These are phyloP conservation scores for Drosophila neotestacea DNA, from an alignment of 2,888 invertebrate species.

Conservation along the genomic window DNA sequence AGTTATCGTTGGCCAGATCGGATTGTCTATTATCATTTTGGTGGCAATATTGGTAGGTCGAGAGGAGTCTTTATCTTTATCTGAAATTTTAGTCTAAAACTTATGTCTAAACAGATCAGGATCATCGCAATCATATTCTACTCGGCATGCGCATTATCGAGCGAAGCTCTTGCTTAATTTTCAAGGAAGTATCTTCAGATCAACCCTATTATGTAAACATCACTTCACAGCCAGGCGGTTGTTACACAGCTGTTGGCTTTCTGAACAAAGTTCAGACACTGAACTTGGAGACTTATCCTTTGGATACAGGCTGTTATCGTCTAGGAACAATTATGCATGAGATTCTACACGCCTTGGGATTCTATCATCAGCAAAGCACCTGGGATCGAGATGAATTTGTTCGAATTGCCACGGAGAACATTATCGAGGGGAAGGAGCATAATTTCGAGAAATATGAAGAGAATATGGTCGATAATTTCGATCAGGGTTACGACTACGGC, in stretches of 20 bases:
- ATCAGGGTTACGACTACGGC: slow-evolving; percentile 90
- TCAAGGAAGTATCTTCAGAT: slow-evolving; percentile 87
- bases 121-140: slow-evolving; percentile 88
- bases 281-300: slow-evolving; percentile 48
- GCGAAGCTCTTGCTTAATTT: slow-evolving; percentile 90
- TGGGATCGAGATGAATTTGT: slow-evolving; percentile 90
- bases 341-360: slow-evolving; percentile 90
- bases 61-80: background rate
- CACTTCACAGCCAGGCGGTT: slow-evolving; percentile 86
- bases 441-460: slow-evolving; percentile 89
- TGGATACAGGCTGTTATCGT: slow-evolving; percentile 72
- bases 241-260: slow-evolving; percentile 91
- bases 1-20: slow-evolving; percentile 88
- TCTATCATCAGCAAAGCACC: slow-evolving; percentile 91
- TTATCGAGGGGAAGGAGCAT: slow-evolving; percentile 87
- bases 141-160: slow-evolving; percentile 90
- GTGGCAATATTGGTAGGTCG: slow-evolving; percentile 62
- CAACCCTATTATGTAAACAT: slow-evolving; percentile 74
- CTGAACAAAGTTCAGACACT: slow-evolving; percentile 82
- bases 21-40: slow-evolving; percentile 87
- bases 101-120: slow-evolving; percentile 79
- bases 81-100: background rate
- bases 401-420: slow-evolving; percentile 85
- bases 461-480: slow-evolving; percentile 87
- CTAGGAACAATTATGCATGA: slow-evolving; percentile 89